phyloP scores from a whole-genome alignment of 2,888 invertebrate genomes.

The Nephrotoma appendiculata region DNA sequence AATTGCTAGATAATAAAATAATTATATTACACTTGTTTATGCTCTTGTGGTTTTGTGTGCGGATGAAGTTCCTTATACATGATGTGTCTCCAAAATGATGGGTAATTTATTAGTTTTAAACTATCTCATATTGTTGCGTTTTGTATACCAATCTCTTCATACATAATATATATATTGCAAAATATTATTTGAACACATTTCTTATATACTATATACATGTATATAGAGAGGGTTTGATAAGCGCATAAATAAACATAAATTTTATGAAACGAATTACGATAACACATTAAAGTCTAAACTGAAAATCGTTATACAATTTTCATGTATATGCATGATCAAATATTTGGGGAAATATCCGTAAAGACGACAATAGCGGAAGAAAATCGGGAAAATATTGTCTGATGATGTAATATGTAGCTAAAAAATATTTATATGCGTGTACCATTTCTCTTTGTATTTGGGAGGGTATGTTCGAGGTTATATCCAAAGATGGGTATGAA shows the following conservation, averaged over 20 bases:
- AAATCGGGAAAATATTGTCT: background rate
- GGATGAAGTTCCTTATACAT: background rate
- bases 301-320: background rate
- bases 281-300: background rate
- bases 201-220: background rate
- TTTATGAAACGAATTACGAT: background rate
- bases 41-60: background rate
- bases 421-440: background rate
- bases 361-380: background rate
- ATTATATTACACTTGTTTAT: background rate
- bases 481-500: background rate
- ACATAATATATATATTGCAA: background rate
- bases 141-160: background rate
- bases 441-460: background rate
- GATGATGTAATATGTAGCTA: background rate
- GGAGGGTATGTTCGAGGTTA: too few relatives aligned
- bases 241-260: background rate
- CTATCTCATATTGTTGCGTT: background rate
- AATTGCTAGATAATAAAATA: background rate
- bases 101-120: background rate
- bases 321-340: background rate
- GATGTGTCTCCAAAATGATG: background rate
- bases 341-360: background rate
- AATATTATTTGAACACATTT: background rate
- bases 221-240: background rate